Base-by-base conservation (phyloP, 2,888 invertebrate species). In the Drosophila multiciliata region DNA sequence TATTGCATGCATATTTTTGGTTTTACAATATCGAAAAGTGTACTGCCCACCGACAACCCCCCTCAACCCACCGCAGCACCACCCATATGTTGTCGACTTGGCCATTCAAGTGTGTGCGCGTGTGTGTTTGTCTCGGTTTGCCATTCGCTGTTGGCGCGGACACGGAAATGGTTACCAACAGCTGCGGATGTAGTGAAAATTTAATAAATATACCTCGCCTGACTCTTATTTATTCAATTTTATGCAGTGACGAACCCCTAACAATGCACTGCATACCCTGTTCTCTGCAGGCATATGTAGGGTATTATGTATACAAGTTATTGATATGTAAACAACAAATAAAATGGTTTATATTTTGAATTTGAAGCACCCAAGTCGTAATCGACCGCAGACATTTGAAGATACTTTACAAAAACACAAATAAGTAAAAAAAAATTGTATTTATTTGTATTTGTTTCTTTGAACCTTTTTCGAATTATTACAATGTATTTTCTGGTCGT, bases 91-190 rank as follows among this genome's bases (percentile, higher is more conserved):
- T 55, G 11, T 29, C 20, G 63, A n/a, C 49, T 45, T 49, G 54
- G n/a, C 38, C 66, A 64, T 75, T 70, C 70, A n/a, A 26, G 42
- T 38, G 63, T 36, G 61, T 4, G 17, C 11, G 40, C 9, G n/a
- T n/a, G 58, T 17, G 45, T 11, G 53, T 9, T n/a, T n/a, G 32
- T 2, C 26, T 73, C 67, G 70, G 67, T 79, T 68, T 61, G 66
- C 33, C 58, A 62, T 66, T 75, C 65, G 55, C 49, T 58, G 69
- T 76, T 70, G 66, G 66, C 62, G 68, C 42, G 48, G 60, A 64
- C 77, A 79, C 81, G 85, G 86, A 87, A 81, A 85, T 85, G 88
- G 85, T 86, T 86, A 85, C 88, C 85, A 88, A 86, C 73, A 72
- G 77, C 82, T 74, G 67, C 85, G 85, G 85, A 85, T 86, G 85